These are phyloP conservation scores for Acanthornis magna DNA, from an alignment of 2,797 vertebrate genomes.

Conservation along the genomic window DNA sequence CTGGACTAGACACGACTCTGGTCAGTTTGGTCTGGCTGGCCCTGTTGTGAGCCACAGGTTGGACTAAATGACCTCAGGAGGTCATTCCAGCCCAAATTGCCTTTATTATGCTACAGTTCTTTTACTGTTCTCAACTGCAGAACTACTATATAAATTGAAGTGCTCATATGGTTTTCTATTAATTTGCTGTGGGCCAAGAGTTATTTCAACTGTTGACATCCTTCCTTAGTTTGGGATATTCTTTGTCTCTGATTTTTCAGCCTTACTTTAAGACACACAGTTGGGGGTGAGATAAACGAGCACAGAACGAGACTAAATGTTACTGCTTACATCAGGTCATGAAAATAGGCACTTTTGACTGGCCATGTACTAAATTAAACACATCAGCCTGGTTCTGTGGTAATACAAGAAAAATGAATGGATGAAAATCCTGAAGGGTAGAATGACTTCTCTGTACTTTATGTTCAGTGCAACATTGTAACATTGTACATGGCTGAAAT, in stretches of 20 bases:
- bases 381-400: background rate
- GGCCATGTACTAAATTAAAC: background rate
- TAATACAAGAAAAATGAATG: background rate
- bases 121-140: background rate
- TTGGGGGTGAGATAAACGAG: background rate
- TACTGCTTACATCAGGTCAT: background rate
- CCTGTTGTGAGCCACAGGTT: background rate
- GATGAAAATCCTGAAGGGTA: background rate
- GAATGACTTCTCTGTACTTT: background rate
- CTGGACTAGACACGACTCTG: background rate
- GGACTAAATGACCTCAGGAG: background rate
- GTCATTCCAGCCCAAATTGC: background rate
- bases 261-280: background rate
- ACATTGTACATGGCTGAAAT: background rate
- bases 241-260: background rate
- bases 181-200: background rate
- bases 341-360: background rate
- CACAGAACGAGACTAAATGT: background rate
- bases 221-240: background rate
- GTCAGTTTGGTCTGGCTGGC: background rate
- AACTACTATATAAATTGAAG: background rate
- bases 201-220: background rate
- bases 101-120: background rate
- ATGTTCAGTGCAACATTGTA: background rate
- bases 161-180: background rate